Evolutionary conservation across 2,797 vertebrate species (phyloP).

Genomic region (Pachyuromys duprasi): DNA sequence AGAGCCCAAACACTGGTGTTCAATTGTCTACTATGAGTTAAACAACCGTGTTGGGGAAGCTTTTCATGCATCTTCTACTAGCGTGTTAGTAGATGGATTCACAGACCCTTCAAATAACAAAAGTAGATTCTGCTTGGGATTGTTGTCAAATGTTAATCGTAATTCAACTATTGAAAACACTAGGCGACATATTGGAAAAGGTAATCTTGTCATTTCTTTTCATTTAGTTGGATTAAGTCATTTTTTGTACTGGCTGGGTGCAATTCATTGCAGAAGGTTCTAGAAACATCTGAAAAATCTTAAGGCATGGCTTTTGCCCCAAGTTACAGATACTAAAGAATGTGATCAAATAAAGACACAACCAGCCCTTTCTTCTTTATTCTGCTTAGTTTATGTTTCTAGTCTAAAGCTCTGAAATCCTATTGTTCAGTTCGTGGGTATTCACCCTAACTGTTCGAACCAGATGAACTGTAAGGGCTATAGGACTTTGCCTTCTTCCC

Average conservation of each 20-base stretch:
- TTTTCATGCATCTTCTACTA: conserved; percentile 97
- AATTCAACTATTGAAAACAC: conserved; percentile 99
- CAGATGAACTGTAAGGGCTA: not conserved
- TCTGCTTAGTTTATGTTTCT: conserved; percentile 7
- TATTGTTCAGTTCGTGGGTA: conserved; percentile 15
- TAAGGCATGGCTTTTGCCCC: not conserved
- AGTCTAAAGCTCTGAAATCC: conserved; percentile 9
- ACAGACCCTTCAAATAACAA: conserved; percentile 99
- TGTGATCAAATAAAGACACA: conserved; percentile 8
- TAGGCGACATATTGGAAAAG: conserved; percentile 97
- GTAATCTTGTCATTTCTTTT: conserved; percentile 84
- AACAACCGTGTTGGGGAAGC: conserved; percentile 98
- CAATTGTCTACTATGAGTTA: conserved; percentile 97
- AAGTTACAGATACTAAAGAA: not conserved
- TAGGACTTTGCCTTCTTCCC: not conserved
- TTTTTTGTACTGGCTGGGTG: not conserved
- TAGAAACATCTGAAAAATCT: not conserved
- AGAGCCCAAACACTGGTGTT: conserved; percentile 98
- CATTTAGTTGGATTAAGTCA: not conserved
- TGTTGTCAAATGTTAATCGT: conserved; percentile 97
- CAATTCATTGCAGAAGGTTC: not conserved
- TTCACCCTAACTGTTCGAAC: not conserved
- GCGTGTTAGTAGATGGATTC: conserved; percentile 97
- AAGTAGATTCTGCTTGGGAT: conserved; percentile 98
- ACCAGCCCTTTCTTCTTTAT: not conserved